Evolutionary conservation across 2,888 invertebrate species (phyloP), one percentile per base, ranked within the genome.

Genomic region (Xestoiulus laeticollis): DNA sequence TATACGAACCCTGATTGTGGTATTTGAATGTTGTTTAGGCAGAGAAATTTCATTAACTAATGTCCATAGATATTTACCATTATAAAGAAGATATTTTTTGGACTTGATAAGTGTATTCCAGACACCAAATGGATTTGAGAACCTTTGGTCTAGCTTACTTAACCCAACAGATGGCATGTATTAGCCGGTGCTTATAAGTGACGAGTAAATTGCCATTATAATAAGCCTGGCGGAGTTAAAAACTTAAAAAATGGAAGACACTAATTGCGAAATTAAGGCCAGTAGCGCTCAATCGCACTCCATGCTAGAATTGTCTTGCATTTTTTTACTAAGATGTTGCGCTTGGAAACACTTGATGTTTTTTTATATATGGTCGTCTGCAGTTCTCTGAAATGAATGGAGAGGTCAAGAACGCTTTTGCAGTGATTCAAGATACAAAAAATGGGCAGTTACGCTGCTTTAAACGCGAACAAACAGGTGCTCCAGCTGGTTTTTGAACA

Each of bases 381-480:
- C 59, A 19, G 59, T 22, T 22, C 59, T 68, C 22, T 22, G 22
- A 22, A 68, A 68, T 68, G n/a, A 68, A 68, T 68, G 59, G 59
- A 1, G 22, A 68, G 22, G n/a, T 12, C 22, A 22, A 68, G 59
- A 22, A 59, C 19, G 0, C 22, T 68, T 68, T 26, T 68, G 59
- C 22, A 22, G 8, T 68, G 59, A 68, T 68, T 22, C 22, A 1
- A 12, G 59, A 1, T 3, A 68, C n/a, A 68, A 48, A 19, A 48
- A 16, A 19, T 19, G 4, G n/a, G n/a, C 0, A 3, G 53, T 59
- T 59, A 19, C 53, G 53, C 53, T 59, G 53, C 6, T 59, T 19
- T n/a, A n/a, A 59, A n/a, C 53, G 22, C 22, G 59, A 68, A 22
- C 59, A 68, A 68, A 68, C 59, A 68, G 59, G 59, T 68, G 59